A percentile compares a stretch with the other conserved stretches of the same genome.
Evolutionary conservation across 2,113 vertebrate species (phyloP).

Genomic region (Dasyurus viverrinus): DNA sequence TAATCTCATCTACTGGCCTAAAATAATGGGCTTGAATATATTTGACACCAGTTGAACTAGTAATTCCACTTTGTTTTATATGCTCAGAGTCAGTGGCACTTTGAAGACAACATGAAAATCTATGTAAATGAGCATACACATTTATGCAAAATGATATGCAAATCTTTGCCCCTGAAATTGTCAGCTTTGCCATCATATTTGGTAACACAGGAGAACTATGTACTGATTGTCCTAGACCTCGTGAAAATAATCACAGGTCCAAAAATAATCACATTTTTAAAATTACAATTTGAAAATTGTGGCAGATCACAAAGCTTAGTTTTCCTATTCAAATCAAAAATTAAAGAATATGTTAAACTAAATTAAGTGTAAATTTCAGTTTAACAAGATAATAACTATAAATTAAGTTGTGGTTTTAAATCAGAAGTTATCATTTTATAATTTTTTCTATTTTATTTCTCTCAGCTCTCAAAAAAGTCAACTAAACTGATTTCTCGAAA

Average conservation of each 20-base stretch:
- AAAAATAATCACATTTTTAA: neutral
- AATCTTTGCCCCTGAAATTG: neutral
- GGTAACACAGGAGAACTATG: fast-evolving
- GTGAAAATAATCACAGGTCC: neutral
- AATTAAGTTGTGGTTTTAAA: neutral
- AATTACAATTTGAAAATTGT: neutral
- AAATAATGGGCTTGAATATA: neutral
- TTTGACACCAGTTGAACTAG: constrained; percentile 31
- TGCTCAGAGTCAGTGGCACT: constrained; percentile 20
- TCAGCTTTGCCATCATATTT: neutral
- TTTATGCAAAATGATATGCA: neutral
- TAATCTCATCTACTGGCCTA: neutral
- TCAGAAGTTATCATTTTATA: neutral
- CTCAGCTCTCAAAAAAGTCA: neutral
- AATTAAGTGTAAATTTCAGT: neutral
- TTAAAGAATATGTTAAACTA: neutral
- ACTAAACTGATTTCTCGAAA: neutral
- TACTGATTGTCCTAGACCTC: neutral
- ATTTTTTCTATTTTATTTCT: fast-evolving
- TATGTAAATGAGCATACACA: neutral
- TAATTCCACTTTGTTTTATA: constrained; percentile 34
- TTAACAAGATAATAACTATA: neutral
- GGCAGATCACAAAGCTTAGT: fast-evolving
- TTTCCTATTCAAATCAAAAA: neutral
- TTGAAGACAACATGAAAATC: constrained; percentile 20